These are phyloP conservation scores for Drosophila subpulchrella DNA, from an alignment of 1,140 invertebrate species.

Conservation along the genomic window DNA sequence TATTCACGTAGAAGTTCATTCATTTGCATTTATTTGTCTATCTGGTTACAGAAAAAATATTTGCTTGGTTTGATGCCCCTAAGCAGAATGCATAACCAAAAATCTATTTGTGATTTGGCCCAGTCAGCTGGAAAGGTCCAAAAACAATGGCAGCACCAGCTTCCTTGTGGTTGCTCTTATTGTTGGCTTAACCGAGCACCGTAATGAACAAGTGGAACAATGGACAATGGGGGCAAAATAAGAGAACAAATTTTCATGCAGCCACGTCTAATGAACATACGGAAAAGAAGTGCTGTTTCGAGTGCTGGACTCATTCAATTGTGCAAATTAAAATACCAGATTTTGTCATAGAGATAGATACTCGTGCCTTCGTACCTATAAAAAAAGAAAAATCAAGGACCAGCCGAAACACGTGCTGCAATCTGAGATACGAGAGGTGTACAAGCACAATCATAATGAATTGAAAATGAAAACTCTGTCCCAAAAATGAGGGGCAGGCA, in stretches of 20 bases:
- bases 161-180: constrained; percentile 14
- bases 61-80: constrained; percentile 11
- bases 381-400: background rate
- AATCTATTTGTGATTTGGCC: constrained; percentile 24
- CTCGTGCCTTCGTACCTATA: background rate
- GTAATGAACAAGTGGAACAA: constrained; percentile 11
- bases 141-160: constrained; percentile 3
- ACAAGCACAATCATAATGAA: constrained; percentile 22
- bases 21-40: constrained; percentile 35
- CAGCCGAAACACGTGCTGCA: constrained; percentile 7
- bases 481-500: background rate
- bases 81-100: constrained; percentile 26
- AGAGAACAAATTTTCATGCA: constrained; percentile 49
- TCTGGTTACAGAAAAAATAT: constrained; percentile 8
- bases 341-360: constrained; percentile 44
- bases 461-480: constrained; percentile 16
- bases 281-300: constrained; percentile 9
- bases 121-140: constrained; percentile 20
- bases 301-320: constrained; percentile 59
- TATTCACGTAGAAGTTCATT: background rate
- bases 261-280: constrained; percentile 63
- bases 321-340: constrained; percentile 71
- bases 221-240: constrained; percentile 19
- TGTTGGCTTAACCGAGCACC: constrained; percentile 12
- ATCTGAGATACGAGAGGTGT: background rate